Conservation (phyloP, 1,140 invertebrate genomes). For the Drosophila grimshawi region DNA sequence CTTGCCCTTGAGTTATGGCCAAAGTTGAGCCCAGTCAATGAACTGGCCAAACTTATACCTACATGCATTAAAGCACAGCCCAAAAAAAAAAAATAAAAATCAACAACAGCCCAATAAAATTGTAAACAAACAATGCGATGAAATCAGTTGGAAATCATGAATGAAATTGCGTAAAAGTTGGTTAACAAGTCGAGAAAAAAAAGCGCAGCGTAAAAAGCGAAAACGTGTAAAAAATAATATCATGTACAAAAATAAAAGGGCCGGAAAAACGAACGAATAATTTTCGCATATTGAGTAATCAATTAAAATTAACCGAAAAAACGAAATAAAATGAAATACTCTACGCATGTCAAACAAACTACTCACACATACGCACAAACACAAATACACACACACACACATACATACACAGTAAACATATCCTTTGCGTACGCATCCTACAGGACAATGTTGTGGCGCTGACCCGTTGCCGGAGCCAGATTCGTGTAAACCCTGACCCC, state of each 20-base stretch:
- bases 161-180: constrained; percentile 64
- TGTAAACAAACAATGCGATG: constrained; percentile 23
- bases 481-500: constrained; percentile 64
- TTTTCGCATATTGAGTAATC: constrained; percentile 77
- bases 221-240: constrained; percentile 59
- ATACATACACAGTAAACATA: not conserved
- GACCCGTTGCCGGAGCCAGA: constrained; percentile 23
- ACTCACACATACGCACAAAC: not conserved
- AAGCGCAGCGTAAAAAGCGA: constrained; percentile 53
- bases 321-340: constrained; percentile 62
- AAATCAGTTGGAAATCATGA: constrained; percentile 68
- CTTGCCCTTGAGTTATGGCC: constrained; percentile 52
- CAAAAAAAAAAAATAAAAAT: not conserved
- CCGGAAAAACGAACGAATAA: constrained; percentile 51
- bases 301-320: constrained; percentile 83
- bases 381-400: constrained; percentile 20
- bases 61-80: not conserved
- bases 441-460: constrained; percentile 59
- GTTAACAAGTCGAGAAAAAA: constrained; percentile 26
- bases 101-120: not conserved
- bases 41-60: constrained; percentile 47
- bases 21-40: constrained; percentile 51
- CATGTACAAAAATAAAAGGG: constrained; percentile 26
- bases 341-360: constrained; percentile 52
- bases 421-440: constrained; percentile 11